Percentiles rank a stretch among this genome's conserved stretches.
Conservation (phyloP, 2,113 vertebrate species). For the Mugil cephalus region DNA sequence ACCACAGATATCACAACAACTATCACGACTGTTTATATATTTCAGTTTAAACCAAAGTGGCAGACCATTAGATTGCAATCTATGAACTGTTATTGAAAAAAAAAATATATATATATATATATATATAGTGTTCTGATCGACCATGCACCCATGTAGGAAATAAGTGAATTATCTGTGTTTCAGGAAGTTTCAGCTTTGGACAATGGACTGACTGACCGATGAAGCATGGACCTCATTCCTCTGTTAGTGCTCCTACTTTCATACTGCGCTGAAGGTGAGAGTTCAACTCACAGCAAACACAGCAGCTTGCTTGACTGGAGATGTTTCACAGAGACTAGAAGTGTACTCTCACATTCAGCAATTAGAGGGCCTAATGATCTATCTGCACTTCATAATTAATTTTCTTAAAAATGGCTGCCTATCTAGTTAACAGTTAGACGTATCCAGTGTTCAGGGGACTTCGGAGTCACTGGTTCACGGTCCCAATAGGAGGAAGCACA, state of each 20-base stretch:
- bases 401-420: slow-evolving; percentile 44
- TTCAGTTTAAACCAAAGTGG: too few relatives aligned
- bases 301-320: slow-evolving; percentile 7
- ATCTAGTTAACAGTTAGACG: slow-evolving; percentile 42
- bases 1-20: too few relatives aligned
- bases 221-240: slow-evolving; percentile 59
- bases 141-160: neutral
- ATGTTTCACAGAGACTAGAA: slow-evolving; percentile 14
- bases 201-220: slow-evolving; percentile 52
- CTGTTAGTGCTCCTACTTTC: slow-evolving; percentile 61
- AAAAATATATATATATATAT: too few relatives aligned
- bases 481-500: slow-evolving; percentile 39
- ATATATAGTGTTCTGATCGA: too few relatives aligned
- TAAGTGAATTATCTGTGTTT: slow-evolving; percentile 17
- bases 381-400: slow-evolving; percentile 43
- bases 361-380: slow-evolving; percentile 56
- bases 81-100: too few relatives aligned
- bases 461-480: slow-evolving; percentile 53
- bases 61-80: too few relatives aligned
- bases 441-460: slow-evolving; percentile 38
- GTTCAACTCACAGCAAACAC: slow-evolving; percentile 28
- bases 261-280: slow-evolving; percentile 70
- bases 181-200: slow-evolving; percentile 31
- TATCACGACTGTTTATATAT: neutral
- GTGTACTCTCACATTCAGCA: slow-evolving; percentile 25